Percentiles rank a stretch among this genome's conserved stretches.
Conservation (phyloP, 2,888 invertebrate species). For the Macaria notata region DNA sequence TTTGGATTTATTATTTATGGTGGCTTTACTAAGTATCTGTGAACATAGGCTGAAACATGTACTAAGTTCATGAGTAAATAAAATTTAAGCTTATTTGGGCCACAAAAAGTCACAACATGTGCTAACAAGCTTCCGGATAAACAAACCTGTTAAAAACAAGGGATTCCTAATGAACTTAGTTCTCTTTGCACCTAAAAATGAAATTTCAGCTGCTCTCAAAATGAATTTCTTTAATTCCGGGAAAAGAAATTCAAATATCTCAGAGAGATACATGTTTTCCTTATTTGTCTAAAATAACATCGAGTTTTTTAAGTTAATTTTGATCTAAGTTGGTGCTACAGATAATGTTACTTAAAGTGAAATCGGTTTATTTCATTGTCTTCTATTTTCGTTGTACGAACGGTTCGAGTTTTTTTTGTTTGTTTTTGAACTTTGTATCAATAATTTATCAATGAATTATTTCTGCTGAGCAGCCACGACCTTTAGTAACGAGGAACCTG, state of each 20-base stretch:
- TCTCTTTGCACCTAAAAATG: slow-evolving; percentile 3
- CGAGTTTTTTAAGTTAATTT: slow-evolving; percentile 43
- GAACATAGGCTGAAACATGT: too few relatives aligned
- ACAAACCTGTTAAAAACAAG: slow-evolving; percentile 3
- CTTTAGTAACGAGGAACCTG: too few relatives aligned
- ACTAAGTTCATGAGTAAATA: too few relatives aligned
- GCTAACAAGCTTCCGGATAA: background rate
- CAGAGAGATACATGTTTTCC: slow-evolving; percentile 19
- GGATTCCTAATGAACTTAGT: slow-evolving; percentile 12
- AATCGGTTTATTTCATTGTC: too few relatives aligned
- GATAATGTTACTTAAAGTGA: too few relatives aligned
- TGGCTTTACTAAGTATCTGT: too few relatives aligned
- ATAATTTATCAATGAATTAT: too few relatives aligned
- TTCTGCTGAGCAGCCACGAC: too few relatives aligned
- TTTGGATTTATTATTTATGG: too few relatives aligned
- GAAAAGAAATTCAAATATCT: slow-evolving; percentile 16
- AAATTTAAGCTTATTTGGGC: background rate
- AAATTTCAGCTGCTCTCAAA: slow-evolving; percentile 11
- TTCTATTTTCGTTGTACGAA: too few relatives aligned
- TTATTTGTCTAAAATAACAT: slow-evolving; percentile 25
- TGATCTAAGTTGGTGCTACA: slow-evolving; percentile 27
- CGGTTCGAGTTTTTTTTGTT: too few relatives aligned
- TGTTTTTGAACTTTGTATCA: too few relatives aligned
- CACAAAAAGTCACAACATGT: slow-evolving; percentile 1
- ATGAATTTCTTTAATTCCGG: slow-evolving; percentile 17